Conservation (phyloP, 2,797 vertebrate species). For the Taeniopygia guttata region DNA sequence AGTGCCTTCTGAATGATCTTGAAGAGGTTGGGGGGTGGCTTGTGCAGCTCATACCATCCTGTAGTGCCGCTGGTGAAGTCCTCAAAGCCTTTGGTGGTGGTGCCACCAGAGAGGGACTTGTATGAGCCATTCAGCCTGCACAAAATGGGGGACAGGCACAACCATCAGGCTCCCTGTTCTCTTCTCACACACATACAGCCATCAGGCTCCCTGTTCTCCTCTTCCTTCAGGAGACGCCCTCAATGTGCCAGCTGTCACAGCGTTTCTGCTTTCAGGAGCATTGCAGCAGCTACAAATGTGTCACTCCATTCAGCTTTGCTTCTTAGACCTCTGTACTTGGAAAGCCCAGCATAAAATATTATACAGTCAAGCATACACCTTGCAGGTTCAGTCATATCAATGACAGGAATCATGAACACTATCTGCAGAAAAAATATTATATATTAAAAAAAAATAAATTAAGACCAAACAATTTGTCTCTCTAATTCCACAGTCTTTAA, state of each 20-base stretch:
- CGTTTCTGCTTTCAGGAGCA: background rate
- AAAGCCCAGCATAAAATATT: background rate
- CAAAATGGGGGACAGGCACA: background rate
- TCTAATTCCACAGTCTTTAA: background rate
- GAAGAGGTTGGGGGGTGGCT: conserved; percentile 80
- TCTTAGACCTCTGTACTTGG: background rate
- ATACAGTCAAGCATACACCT: background rate
- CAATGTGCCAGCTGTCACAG: background rate
- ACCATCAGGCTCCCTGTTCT: background rate
- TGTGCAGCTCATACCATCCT: conserved; percentile 82
- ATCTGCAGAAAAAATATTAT: background rate
- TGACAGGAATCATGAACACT: background rate
- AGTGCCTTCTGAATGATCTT: conserved; percentile 86
- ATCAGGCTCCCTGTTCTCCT: background rate
- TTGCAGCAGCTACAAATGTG: accelerated
- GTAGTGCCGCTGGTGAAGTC: conserved; percentile 92
- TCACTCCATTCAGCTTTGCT: background rate
- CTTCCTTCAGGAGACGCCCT: background rate
- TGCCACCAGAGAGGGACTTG: conserved; percentile 87
- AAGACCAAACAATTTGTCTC: background rate
- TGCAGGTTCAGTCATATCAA: background rate
- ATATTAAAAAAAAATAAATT: background rate
- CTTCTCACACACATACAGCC: background rate
- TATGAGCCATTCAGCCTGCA: conserved; percentile 89
- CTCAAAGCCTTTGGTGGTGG: conserved; percentile 89